Base-by-base conservation (phyloP, 2,113 vertebrate genomes). In the Holacanthus passer region DNA sequence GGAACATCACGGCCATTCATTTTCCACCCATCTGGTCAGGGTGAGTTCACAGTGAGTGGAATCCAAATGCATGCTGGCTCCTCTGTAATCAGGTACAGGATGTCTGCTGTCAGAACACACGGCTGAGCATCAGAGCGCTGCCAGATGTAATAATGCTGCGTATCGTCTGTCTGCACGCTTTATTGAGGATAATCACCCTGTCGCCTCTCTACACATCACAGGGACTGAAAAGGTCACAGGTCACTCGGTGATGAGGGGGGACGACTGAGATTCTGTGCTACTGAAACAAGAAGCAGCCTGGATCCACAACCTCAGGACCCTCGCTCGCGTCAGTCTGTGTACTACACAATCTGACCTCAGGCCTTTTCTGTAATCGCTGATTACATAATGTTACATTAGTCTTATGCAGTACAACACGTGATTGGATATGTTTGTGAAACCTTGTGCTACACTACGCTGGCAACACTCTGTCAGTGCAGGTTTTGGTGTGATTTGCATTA, bases 111-210 rank as follows among this genome's bases (percentile, higher is more conserved):
- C 77, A 87, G 59, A 75, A 65, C 70, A 73, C 27, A 37, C 12
- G 2, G 72, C 56, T 9, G 43, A 69, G 79, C 76, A 73, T 56
- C 43, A 0, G 27, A 59, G 70, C 13, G 4, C 71, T 76, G 81
- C 73, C 88, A 69, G 11, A 59, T 76, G 69, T 17, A 60, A 79
- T 85, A 69, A 76, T 1, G n/a, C 45, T 63, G n/a, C 16, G 32
- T 39, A 69, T 83, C 24, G 45, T 71, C 53, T 79, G 67, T 82
- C 67, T 41, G 52, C 53, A 24, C 29, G 29, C 71, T 74, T 74
- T 69, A 86, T 68, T 29, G 70, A 66, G 39, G 13, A 77, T 83
- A 87, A 83, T 85, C 48, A 74, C 56, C 69, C 16, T 17, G 24
- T 69, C 56, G 69, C 68, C 20, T 86, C 47, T 63, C 17, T 70